These are phyloP conservation scores for Notospermus geniculatus DNA, from an alignment of 1,140 invertebrate genomes.

Conservation along the genomic window DNA sequence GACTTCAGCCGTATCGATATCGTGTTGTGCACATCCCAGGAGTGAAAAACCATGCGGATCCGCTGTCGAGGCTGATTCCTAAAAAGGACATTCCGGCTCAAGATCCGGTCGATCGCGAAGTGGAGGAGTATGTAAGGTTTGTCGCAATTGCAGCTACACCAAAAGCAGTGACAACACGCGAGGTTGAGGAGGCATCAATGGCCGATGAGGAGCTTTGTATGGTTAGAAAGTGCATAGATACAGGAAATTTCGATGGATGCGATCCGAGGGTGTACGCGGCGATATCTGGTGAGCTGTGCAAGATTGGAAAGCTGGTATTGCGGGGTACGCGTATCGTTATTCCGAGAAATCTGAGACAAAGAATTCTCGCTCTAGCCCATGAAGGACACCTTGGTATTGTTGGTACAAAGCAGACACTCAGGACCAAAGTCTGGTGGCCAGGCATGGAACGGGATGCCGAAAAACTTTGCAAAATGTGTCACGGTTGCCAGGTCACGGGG, in stretches of 20 bases:
- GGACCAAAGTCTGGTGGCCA: slow-evolving; percentile 29
- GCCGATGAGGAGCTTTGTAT: slow-evolving; percentile 12
- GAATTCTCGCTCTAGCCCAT: slow-evolving; percentile 17
- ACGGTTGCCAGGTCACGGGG: slow-evolving; percentile 21
- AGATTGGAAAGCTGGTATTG: slow-evolving; percentile 22
- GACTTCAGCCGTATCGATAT: slow-evolving; percentile 13
- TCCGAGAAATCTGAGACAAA: slow-evolving; percentile 10
- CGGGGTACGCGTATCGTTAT: slow-evolving; percentile 22
- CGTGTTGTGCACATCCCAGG: slow-evolving; percentile 2
- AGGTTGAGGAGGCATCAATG: slow-evolving; percentile 15
- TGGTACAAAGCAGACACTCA: slow-evolving; percentile 17
- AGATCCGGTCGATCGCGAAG: not conserved
- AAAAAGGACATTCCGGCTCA: not conserved
- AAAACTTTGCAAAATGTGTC: slow-evolving; percentile 19
- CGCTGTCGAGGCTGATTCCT: slow-evolving; percentile 7
- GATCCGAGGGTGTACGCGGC: slow-evolving; percentile 15
- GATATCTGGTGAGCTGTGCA: slow-evolving; percentile 18
- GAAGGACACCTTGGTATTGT: slow-evolving; percentile 25
- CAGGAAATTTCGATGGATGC: not conserved
- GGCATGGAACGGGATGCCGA: slow-evolving; percentile 26
- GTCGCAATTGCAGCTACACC: slow-evolving; percentile 5
- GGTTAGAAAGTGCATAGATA: slow-evolving; percentile 8
- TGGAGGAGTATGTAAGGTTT: slow-evolving; percentile 14
- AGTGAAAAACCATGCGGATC: slow-evolving; percentile 11
- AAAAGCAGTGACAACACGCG: slow-evolving; percentile 12